Base-by-base conservation (phyloP, 2,888 invertebrate species). In the Spatulosminthurus flaviceps region DNA sequence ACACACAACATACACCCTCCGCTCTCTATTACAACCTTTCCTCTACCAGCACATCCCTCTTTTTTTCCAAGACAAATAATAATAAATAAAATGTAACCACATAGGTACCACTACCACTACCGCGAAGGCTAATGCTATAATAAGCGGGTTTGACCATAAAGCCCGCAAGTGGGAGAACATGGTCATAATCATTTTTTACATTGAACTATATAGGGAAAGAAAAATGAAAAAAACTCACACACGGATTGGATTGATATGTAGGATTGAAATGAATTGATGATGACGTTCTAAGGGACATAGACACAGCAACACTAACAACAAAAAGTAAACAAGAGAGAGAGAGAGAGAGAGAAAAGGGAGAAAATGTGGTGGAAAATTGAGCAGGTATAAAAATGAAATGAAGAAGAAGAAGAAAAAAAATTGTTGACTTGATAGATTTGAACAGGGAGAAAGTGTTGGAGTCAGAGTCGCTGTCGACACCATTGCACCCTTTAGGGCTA, bases 341-440 rank as follows among this genome's bases (percentile, higher is more conserved):
- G 9, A 4, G 7, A n/a, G 51, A 19, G 16, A 16, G n/a, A 64
- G 64, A 21, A 60, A 13, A 60, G 26, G 7, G 64, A 76, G 34
- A 71, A 29, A 34, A 42, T 71, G 41, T 41, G 0, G 9, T 13
- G 70, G 60, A 74, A 74, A 74, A 61, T 42, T 34, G 69, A 69
- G 69, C 69, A 77, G 69, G 70, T 70, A 64, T 21, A 70, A 61
- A n/a, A 70, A 70, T 71, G 77, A 77, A 69, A 71, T 34, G 70
- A 60, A 77, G 41, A 69, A 61, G 71, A 61, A 66, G 24, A 41
- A 16, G 60, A 74, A 72, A 78, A 61, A 67, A 73, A 66, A 74
- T 42, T 70, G 71, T 60, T 51, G 66, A 66, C 60, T 41, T 73
- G 73, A 73, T 67, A 66, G 78, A 78, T 70, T 64, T 64, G 19